phyloP scores from a whole-genome alignment of 2,888 invertebrate genomes.

The Cataglyphis rosenhaueri region DNA sequence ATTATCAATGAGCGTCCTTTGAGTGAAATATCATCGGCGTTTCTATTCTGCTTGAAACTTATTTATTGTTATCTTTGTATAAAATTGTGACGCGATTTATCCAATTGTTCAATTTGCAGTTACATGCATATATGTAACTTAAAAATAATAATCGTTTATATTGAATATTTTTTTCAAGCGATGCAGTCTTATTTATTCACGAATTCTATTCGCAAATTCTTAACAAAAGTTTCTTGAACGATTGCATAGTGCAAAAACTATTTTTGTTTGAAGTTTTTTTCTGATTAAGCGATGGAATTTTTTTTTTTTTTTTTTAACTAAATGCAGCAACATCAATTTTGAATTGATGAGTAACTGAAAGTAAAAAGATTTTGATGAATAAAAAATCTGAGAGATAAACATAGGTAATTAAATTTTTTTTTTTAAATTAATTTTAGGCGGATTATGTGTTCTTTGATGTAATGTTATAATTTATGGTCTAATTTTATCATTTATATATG shows the following conservation, averaged over 20 bases:
- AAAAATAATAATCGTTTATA: neutral
- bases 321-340: neutral
- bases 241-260: neutral
- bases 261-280: neutral
- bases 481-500: neutral
- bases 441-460: neutral
- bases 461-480: neutral
- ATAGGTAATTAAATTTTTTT: neutral
- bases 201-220: neutral
- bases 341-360: neutral
- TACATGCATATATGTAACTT: neutral
- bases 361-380: neutral
- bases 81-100: constrained; percentile 14
- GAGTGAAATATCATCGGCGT: neutral
- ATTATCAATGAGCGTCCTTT: constrained; percentile 55
- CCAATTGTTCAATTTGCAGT: neutral
- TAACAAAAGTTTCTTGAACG: neutral
- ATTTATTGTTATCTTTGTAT: neutral
- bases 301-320: neutral
- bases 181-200: neutral
- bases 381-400: neutral
- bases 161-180: neutral
- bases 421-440: neutral
- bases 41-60: neutral
- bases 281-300: neutral